A percentile compares a stretch with the other conserved stretches of the same genome.
These are phyloP conservation scores for Pollenia griseotomentosa DNA, from an alignment of 2,888 invertebrate genomes.

Conservation along the genomic window DNA sequence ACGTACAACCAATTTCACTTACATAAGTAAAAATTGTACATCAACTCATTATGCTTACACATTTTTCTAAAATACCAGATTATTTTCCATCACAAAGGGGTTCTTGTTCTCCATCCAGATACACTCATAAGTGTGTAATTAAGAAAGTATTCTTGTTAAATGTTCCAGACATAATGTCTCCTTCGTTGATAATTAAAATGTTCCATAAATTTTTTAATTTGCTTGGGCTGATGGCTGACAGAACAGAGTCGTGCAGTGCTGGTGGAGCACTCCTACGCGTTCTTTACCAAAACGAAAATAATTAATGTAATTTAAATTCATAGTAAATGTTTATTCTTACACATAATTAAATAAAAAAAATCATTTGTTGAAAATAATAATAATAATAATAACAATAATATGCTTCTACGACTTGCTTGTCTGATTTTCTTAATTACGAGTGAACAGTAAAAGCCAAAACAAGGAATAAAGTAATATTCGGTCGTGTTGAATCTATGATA, in stretches of 20 bases:
- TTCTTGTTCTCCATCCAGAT: not conserved
- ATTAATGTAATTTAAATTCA: slow-evolving; percentile 28
- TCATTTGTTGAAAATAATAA: slow-evolving; percentile 5
- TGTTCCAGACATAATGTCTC: slow-evolving; percentile 35
- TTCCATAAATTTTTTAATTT: not conserved
- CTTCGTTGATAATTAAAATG: slow-evolving; percentile 1
- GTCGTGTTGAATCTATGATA: too few relatives aligned
- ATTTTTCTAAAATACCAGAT: not conserved
- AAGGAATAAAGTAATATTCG: too few relatives aligned
- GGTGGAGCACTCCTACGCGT: not conserved
- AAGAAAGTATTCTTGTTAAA: slow-evolving; percentile 1
- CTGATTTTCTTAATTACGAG: too few relatives aligned
- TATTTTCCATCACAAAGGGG: not conserved
- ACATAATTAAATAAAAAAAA: slow-evolving; percentile 2
- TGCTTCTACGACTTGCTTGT: not conserved
- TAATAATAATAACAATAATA: not conserved
- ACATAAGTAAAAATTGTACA: not conserved
- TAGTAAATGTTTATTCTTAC: not conserved
- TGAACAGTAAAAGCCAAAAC: too few relatives aligned
- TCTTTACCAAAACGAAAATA: not conserved
- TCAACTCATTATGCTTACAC: not conserved
- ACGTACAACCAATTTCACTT: not conserved
- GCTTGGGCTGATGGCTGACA: not conserved
- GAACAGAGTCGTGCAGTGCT: not conserved
- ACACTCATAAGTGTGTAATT: not conserved